Conservation (phyloP, 2,113 vertebrate species). For the Copsychus sechellarum region DNA sequence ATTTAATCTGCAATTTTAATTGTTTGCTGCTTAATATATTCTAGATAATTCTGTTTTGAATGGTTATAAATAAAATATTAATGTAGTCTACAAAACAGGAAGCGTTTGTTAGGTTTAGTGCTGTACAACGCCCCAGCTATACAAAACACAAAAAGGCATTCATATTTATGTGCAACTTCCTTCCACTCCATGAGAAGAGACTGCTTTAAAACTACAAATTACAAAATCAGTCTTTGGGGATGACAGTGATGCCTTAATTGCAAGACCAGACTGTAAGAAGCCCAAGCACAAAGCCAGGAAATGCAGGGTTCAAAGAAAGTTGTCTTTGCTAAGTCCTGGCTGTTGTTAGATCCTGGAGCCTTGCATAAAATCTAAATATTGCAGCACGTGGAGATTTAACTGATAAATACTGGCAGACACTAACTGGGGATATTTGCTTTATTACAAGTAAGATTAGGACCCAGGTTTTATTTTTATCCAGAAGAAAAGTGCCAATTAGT, state of each 20-base stretch:
- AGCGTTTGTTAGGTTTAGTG: not conserved
- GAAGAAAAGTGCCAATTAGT: not conserved
- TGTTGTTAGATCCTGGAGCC: not conserved
- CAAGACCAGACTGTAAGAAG: not conserved
- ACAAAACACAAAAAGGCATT: not conserved
- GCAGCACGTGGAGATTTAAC: not conserved
- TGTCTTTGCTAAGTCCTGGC: not conserved
- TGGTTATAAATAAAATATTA: not conserved
- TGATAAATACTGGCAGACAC: not conserved
- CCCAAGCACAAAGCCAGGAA: not conserved
- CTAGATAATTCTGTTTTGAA: not conserved
- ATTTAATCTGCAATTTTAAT: not conserved
- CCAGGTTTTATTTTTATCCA: constrained; percentile 9
- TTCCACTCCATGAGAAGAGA: not conserved
- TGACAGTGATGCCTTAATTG: not conserved
- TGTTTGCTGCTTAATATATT: not conserved
- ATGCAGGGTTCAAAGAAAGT: not conserved
- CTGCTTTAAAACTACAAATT: not conserved
- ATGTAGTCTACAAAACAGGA: not conserved
- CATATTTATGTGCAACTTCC: not conserved
- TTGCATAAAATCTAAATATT: not conserved
- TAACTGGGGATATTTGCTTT: not conserved
- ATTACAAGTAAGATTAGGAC: not conserved
- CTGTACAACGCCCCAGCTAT: not conserved
- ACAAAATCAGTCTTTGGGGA: not conserved